Percentiles rank a stretch among this genome's conserved stretches.
These are phyloP conservation scores for Casuarius casuarius DNA, from an alignment of 2,113 vertebrate species.

Conservation along the genomic window DNA sequence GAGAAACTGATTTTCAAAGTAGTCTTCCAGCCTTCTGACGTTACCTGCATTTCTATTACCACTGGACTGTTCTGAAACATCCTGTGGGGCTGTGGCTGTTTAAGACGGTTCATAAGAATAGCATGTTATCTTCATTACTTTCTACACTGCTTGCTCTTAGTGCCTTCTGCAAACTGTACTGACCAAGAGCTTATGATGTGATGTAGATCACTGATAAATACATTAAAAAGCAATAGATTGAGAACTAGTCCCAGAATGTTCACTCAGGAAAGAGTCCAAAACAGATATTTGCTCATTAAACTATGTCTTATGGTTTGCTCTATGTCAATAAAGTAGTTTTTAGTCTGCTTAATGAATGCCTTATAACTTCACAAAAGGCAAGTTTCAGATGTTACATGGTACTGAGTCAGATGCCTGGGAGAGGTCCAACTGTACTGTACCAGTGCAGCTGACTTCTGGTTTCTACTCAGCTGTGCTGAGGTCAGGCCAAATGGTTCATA, in stretches of 20 bases:
- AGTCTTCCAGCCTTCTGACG: not conserved
- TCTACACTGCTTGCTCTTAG: not conserved
- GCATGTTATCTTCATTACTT: not conserved
- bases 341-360: not conserved
- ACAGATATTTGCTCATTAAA: not conserved
- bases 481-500: not conserved
- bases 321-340: not conserved
- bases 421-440: not conserved
- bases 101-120: not conserved
- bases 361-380: not conserved
- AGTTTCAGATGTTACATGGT: not conserved
- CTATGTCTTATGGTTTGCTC: not conserved
- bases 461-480: not conserved
- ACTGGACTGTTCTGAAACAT: not conserved
- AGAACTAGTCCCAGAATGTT: not conserved
- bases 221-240: not conserved
- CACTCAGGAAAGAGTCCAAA: not conserved
- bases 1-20: constrained; percentile 16
- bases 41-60: not conserved
- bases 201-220: fast-evolving
- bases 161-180: not conserved
- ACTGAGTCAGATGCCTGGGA: not conserved
- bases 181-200: fast-evolving
- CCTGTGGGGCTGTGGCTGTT: not conserved
- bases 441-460: fast-evolving